A percentile compares a stretch with the other conserved stretches of the same genome.
Conservation (phyloP, 2,888 invertebrate genomes). For the Chymomyza procnemis region DNA sequence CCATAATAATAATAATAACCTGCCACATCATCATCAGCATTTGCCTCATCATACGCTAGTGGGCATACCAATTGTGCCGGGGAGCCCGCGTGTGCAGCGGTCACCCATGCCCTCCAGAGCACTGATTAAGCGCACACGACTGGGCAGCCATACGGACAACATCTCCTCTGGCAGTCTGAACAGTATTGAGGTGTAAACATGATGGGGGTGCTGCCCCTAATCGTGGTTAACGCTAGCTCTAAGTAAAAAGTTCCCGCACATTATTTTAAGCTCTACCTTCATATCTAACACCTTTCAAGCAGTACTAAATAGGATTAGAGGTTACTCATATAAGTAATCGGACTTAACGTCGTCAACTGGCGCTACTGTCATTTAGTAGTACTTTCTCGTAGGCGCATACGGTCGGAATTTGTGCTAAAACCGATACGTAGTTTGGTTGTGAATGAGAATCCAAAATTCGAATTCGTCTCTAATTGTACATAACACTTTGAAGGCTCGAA, state of each 20-base stretch:
- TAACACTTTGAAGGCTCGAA: no score
- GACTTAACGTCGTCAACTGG: no score
- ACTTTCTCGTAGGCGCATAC: no score
- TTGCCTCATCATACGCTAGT: constrained; percentile 52
- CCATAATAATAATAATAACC: constrained; percentile 15
- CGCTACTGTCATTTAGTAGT: no score
- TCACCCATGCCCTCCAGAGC: constrained; percentile 78
- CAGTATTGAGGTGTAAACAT: constrained; percentile 78
- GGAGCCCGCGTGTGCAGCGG: constrained; percentile 77
- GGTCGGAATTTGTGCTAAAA: no score
- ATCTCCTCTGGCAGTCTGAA: constrained; percentile 79
- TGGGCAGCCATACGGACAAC: constrained; percentile 78
- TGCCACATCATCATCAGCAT: constrained; percentile 53
- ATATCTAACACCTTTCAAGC: neutral
- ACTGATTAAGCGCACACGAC: constrained; percentile 75
- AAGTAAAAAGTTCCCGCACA: constrained; percentile 7
- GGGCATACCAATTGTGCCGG: constrained; percentile 75
- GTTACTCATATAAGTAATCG: no score
- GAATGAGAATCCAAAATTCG: no score
- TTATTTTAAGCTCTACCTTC: neutral
- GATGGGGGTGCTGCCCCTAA: constrained; percentile 21
- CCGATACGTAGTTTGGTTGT: no score
- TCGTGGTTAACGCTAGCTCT: neutral
- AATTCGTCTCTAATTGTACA: no score
- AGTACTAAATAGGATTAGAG: neutral